Conservation (phyloP, 92 coral and sea anemone genomes). For the Epizoanthus ramosus region DNA sequence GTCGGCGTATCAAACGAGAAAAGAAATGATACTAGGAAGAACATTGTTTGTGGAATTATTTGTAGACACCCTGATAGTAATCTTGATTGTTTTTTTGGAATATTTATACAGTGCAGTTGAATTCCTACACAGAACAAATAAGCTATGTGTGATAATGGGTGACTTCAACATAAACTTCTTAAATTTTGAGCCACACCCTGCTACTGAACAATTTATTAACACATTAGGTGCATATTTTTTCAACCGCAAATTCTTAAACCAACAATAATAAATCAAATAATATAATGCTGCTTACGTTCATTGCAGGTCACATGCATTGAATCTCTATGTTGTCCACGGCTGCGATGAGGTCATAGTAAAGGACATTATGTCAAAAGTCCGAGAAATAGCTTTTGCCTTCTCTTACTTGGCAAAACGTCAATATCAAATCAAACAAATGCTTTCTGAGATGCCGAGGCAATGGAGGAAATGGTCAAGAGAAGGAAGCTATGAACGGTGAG, state of each 20-base stretch:
- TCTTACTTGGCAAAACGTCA: constrained; percentile 38
- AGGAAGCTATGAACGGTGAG: constrained; percentile 51
- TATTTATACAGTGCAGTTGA: no score
- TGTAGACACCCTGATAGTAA: no score
- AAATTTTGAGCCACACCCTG: no score
- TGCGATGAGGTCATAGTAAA: constrained; percentile 32
- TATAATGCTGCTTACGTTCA: constrained; percentile 43
- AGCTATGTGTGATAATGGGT: no score
- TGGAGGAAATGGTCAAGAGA: constrained; percentile 57
- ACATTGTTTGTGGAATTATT: no score
- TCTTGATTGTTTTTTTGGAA: no score
- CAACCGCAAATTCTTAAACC: no score
- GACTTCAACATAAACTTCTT: no score
- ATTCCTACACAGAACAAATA: no score
- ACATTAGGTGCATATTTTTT: no score
- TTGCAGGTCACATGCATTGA: constrained; percentile 20
- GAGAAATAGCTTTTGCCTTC: constrained; percentile 40
- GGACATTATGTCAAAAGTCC: constrained; percentile 44
- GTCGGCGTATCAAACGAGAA: constrained; percentile 34
- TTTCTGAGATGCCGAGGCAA: constrained; percentile 32
- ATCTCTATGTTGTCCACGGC: constrained; percentile 38
- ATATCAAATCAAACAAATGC: constrained; percentile 45
- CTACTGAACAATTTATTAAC: not conserved
- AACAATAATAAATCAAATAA: no score
- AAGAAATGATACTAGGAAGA: not conserved